Conservation (phyloP, 2,797 vertebrate species). For the Tokudaia muenninki region DNA sequence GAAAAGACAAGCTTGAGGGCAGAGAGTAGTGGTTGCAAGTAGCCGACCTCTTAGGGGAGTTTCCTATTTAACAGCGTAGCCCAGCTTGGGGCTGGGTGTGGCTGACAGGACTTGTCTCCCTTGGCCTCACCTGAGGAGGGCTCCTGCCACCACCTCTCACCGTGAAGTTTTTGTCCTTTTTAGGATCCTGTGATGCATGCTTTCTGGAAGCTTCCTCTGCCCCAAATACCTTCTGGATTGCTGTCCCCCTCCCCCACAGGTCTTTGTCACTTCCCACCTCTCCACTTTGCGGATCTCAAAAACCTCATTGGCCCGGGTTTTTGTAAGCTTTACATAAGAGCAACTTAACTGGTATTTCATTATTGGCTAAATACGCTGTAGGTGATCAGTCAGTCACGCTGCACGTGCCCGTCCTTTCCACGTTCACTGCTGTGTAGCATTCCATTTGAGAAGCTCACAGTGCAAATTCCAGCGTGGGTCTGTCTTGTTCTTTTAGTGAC, state of each 20-base stretch:
- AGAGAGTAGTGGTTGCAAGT: fast-evolving
- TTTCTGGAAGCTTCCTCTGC: fast-evolving
- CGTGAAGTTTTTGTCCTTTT: too few relatives aligned
- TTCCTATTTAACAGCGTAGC: fast-evolving
- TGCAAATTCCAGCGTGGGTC: fast-evolving
- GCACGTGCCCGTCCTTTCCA: fast-evolving
- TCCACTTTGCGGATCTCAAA: not conserved
- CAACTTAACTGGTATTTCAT: not conserved
- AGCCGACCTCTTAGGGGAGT: not conserved
- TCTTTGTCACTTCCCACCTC: fast-evolving
- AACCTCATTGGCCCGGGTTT: not conserved
- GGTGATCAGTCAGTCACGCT: fast-evolving
- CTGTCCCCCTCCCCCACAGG: too few relatives aligned
- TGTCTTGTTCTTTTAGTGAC: not conserved
- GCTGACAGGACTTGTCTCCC: not conserved
- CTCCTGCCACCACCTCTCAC: not conserved
- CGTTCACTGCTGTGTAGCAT: not conserved
- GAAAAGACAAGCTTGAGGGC: not conserved
- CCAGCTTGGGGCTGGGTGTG: not conserved
- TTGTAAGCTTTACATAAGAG: not conserved
- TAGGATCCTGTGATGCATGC: fast-evolving
- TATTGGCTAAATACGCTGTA: fast-evolving
- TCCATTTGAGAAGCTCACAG: fast-evolving
- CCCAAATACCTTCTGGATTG: too few relatives aligned
- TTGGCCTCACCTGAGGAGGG: not conserved